Evolutionary conservation across 2,113 vertebrate species (phyloP).

Genomic region (Stigmatopora nigra): DNA sequence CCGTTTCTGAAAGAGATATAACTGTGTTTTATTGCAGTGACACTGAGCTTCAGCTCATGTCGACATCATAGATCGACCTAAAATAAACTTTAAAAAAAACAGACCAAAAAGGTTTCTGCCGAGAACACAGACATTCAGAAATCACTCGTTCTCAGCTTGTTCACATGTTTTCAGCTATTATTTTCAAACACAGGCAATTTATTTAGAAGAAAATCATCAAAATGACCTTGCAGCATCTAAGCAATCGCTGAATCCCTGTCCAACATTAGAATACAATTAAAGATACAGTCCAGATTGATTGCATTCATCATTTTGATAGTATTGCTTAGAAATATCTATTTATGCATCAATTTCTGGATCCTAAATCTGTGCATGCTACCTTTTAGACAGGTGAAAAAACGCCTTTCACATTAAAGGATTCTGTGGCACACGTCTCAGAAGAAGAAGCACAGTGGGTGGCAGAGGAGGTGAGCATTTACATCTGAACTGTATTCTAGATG

Average conservation of each 20-base stretch:
- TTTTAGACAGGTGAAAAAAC: conserved; percentile 78
- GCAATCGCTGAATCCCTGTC: not conserved
- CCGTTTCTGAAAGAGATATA: too few species aligned
- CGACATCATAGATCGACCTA: too few species aligned
- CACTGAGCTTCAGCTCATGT: too few species aligned
- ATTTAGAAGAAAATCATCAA: too few species aligned
- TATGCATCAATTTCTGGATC: not conserved
- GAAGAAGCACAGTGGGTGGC: conserved; percentile 84
- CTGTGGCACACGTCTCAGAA: conserved; percentile 70
- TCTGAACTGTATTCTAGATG: not conserved
- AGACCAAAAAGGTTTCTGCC: too few species aligned
- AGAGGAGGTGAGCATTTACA: conserved; percentile 75
- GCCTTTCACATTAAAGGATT: conserved; percentile 43
- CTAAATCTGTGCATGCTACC: not conserved
- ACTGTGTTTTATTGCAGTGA: too few species aligned
- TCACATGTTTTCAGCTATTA: too few species aligned
- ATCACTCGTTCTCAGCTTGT: too few species aligned
- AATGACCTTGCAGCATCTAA: too few species aligned
- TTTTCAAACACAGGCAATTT: too few species aligned
- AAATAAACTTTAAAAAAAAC: too few species aligned
- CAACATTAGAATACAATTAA: not conserved
- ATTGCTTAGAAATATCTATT: not conserved
- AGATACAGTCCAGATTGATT: not conserved
- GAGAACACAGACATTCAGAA: too few species aligned
- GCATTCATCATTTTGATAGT: not conserved